Percentiles rank a stretch among this genome's conserved stretches.
Conservation (phyloP, 2,797 vertebrate genomes). For the Diceros bicornis region DNA sequence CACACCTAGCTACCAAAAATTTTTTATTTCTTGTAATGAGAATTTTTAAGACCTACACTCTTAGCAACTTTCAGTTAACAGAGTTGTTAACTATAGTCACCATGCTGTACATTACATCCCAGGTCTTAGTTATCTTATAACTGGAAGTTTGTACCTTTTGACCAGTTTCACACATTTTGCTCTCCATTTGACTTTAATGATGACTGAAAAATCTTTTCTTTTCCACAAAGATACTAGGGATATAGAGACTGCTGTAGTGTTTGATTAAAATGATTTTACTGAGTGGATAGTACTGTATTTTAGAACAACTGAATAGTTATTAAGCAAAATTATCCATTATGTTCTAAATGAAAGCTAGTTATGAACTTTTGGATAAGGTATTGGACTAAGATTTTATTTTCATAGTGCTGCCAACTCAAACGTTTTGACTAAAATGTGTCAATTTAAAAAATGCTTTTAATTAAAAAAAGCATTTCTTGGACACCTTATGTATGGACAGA, state of each 20-base stretch:
- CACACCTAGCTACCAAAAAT: too few species aligned
- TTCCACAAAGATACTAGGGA: background rate
- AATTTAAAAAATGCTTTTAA: background rate
- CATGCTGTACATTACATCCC: too few species aligned
- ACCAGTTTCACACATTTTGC: too few species aligned
- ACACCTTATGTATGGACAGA: background rate
- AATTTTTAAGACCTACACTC: too few species aligned
- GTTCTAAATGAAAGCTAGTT: background rate
- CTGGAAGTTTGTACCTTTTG: too few species aligned
- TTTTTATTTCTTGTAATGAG: too few species aligned
- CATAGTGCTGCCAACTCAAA: background rate
- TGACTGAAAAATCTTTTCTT: background rate
- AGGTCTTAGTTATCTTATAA: too few species aligned
- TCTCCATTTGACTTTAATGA: background rate
- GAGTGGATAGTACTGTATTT: too few species aligned
- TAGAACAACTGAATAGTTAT: background rate
- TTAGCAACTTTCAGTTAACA: too few species aligned
- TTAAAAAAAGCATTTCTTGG: background rate
- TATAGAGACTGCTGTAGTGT: background rate
- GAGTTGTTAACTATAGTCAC: too few species aligned
- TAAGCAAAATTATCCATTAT: background rate
- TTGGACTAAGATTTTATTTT: conserved; percentile 10
- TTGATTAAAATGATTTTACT: background rate
- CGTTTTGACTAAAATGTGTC: background rate
- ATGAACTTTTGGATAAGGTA: background rate